Evolutionary conservation across 1,140 invertebrate genomes (phyloP).

Genomic region (Copidosoma floridanum): DNA sequence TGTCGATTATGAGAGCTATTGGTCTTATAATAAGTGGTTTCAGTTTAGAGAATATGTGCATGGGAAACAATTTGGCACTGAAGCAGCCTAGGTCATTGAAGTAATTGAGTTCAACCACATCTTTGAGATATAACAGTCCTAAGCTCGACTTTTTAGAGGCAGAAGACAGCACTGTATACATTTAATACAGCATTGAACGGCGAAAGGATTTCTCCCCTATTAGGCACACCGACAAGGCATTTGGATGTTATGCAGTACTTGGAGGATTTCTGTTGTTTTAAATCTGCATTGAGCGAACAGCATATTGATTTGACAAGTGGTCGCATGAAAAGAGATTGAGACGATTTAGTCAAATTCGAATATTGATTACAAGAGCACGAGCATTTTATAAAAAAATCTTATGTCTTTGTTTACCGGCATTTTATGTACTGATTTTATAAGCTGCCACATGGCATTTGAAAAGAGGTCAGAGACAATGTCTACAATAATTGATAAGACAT

Average conservation of each 20-base stretch:
- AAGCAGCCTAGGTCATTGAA: no score
- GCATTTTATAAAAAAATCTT: slow-evolving; percentile 39
- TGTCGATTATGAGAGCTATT: slow-evolving; percentile 48
- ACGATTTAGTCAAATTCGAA: slow-evolving; percentile 40
- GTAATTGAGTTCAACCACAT: no score
- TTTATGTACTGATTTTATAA: no score
- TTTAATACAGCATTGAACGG: no score
- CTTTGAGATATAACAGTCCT: no score
- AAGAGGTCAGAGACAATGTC: no score
- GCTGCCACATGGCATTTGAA: no score
- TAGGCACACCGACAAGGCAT: slow-evolving; percentile 41
- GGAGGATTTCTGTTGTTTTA: slow-evolving; percentile 42
- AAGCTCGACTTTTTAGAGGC: no score
- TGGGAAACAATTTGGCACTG: no score
- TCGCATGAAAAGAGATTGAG: slow-evolving; percentile 44
- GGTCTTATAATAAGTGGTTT: slow-evolving; percentile 50
- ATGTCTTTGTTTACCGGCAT: slow-evolving; percentile 43
- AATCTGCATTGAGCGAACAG: slow-evolving; percentile 44
- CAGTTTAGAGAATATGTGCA: slow-evolving; percentile 45
- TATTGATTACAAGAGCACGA: slow-evolving; percentile 44
- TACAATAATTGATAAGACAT: background rate
- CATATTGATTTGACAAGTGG: slow-evolving; percentile 48
- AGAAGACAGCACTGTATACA: no score
- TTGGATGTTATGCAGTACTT: slow-evolving; percentile 34
- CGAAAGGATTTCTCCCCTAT: slow-evolving; percentile 43